phyloP scores from a whole-genome alignment of 2,113 vertebrate species.

The Xenopus borealis region DNA sequence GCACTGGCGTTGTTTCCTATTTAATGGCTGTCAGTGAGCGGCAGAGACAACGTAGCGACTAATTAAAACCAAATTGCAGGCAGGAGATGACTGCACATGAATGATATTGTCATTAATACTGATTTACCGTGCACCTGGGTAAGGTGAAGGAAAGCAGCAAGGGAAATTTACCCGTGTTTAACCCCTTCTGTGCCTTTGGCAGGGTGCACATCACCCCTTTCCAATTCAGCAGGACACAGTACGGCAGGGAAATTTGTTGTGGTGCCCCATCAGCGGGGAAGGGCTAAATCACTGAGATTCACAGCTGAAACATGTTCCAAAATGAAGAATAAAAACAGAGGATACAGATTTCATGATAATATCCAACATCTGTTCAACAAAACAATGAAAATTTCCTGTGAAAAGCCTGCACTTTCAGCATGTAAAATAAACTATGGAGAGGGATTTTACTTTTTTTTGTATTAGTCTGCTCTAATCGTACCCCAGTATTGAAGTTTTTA shows the following conservation, averaged over 20 bases:
- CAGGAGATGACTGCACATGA: constrained; percentile 88
- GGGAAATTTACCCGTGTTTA: constrained; percentile 54
- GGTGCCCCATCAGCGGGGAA: constrained; percentile 38
- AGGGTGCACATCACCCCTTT: not conserved
- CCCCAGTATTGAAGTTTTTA: too few relatives aligned
- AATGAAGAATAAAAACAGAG: constrained; percentile 65
- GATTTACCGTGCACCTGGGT: constrained; percentile 86
- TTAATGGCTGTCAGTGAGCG: constrained; percentile 89
- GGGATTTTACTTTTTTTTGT: not conserved
- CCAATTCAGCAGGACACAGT: not conserved
- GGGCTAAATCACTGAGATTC: constrained; percentile 66
- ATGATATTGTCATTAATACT: constrained; percentile 88
- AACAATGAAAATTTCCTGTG: constrained; percentile 8
- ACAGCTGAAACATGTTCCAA: constrained; percentile 61
- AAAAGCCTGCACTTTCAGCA: constrained; percentile 7
- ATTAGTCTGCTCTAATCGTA: not conserved
- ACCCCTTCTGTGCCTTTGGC: constrained; percentile 14
- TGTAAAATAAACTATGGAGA: not conserved
- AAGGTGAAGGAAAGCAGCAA: constrained; percentile 69
- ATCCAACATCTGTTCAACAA: constrained; percentile 58
- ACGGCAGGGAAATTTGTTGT: not conserved
- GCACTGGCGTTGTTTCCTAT: constrained; percentile 79
- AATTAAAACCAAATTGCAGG: constrained; percentile 94
- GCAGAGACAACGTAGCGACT: constrained; percentile 84
- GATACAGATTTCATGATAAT: constrained; percentile 71